Conservation (phyloP, 2,797 vertebrate species). For the Anabas testudineus region DNA sequence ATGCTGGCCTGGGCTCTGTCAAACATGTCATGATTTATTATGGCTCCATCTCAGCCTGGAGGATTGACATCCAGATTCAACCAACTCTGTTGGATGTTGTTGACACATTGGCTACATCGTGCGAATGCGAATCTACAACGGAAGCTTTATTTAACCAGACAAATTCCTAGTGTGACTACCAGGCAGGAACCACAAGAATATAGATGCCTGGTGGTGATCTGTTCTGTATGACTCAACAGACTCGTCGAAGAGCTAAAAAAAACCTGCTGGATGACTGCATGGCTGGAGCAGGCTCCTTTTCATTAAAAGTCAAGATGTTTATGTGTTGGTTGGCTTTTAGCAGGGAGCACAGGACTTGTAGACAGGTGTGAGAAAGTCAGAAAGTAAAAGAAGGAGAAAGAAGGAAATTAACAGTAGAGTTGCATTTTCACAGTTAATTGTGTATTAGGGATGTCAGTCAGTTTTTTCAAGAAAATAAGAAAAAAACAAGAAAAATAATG, state of each 20-base stretch:
- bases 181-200: slow-evolving; percentile 30
- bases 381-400: neutral
- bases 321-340: neutral
- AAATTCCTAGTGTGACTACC: neutral
- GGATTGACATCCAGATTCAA: neutral
- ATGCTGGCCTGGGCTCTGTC: neutral
- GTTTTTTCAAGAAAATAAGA: too few relatives aligned
- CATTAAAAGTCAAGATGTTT: neutral
- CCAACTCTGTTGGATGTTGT: neutral
- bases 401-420: too few relatives aligned
- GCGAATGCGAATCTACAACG: neutral
- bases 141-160: too few relatives aligned
- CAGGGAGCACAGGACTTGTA: neutral
- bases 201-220: slow-evolving; percentile 1
- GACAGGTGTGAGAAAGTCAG: neutral
- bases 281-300: neutral
- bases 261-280: slow-evolving; percentile 12
- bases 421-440: neutral
- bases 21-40: slow-evolving; percentile 1
- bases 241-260: slow-evolving; percentile 4
- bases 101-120: slow-evolving; percentile 13
- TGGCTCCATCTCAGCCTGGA: neutral
- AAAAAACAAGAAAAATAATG: too few relatives aligned
- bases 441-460: too few relatives aligned
- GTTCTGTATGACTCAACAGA: slow-evolving; percentile 29